These are phyloP conservation scores for Scaptomyza cyrtandrae DNA, from an alignment of 2,888 invertebrate genomes.

Conservation along the genomic window DNA sequence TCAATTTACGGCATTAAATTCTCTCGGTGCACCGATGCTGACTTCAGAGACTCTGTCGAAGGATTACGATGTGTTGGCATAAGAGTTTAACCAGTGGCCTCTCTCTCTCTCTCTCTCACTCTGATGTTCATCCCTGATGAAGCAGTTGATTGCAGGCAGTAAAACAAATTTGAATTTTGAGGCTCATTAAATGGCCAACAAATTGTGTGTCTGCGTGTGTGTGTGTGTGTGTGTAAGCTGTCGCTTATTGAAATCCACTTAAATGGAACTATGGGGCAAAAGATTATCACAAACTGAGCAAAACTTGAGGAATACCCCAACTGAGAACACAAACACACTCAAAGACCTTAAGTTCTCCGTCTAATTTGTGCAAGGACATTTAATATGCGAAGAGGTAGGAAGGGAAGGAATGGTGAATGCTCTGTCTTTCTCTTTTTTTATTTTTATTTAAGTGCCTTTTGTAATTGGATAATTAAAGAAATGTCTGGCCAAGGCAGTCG, in stretches of 20 bases:
- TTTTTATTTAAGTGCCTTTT: slow-evolving; percentile 54
- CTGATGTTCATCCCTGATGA: slow-evolving; percentile 31
- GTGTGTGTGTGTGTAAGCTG: not conserved
- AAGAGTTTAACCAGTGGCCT: slow-evolving; percentile 72
- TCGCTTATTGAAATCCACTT: slow-evolving; percentile 18
- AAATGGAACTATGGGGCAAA: slow-evolving; percentile 39
- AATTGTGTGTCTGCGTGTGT: slow-evolving; percentile 8
- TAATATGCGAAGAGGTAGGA: slow-evolving; percentile 17
- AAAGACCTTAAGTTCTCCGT: slow-evolving; percentile 43
- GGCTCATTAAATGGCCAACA: slow-evolving; percentile 53
- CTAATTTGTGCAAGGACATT: slow-evolving; percentile 38
- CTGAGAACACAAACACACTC: slow-evolving; percentile 26
- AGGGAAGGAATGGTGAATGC: not conserved
- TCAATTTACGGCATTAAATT: slow-evolving; percentile 80
- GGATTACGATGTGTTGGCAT: slow-evolving; percentile 58
- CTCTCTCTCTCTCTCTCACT: not conserved
- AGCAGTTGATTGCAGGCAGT: slow-evolving; percentile 51
- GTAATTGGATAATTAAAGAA: slow-evolving; percentile 81
- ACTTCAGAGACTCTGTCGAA: slow-evolving; percentile 33
- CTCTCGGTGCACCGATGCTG: slow-evolving; percentile 51
- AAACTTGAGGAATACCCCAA: slow-evolving; percentile 48
- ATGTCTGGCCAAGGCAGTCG: slow-evolving; percentile 59
- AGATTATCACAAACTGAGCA: slow-evolving; percentile 41
- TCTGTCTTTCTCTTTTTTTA: too few species aligned
- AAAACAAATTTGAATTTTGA: slow-evolving; percentile 74